Evolutionary conservation across 1,140 invertebrate species (phyloP), one percentile per base, ranked within the genome.

Genomic region (Caenorhabditis briggsae): DNA sequence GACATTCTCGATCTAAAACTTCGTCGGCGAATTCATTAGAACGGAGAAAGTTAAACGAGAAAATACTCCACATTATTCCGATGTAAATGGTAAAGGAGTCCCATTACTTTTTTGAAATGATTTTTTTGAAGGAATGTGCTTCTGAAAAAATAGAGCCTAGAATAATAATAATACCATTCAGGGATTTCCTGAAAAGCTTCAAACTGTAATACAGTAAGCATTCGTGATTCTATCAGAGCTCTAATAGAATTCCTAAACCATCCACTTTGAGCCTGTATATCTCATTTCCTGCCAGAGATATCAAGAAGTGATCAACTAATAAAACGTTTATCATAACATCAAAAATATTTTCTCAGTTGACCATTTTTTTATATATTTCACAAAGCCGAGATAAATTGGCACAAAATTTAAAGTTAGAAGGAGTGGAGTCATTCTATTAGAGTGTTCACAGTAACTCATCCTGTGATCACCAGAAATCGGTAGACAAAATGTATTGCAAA

Each of bases 401-500:
- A 33, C 1, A 59, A 18, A 59, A 6, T 20, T n/a, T n/a, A n/a
- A n/a, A n/a, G n/a, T n/a, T n/a, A n/a, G n/a, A n/a, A 33, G 33
- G 33, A 3, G 3, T 33, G 33, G 1, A 3, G 1, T 1, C 33
- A 33, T 33, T 33, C 33, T 33, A 33, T 33, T 33, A n/a, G n/a
- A n/a, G n/a, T n/a, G 33, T 33, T 33, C 3, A 33, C 33, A 33
- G 33, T 59, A 12, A 12, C 23, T 64, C 18, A 64, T 23, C 59
- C 59, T 2, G 20, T 64, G 7, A 64, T 18, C 6, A 64, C 59
- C 1, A 64, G 18, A 18, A 12, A 64, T 64, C 59, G 11, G 14
- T 64, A 64, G 9, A 64, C 23, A 33, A 64, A 64, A 64, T 64
- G 59, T 12, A 64, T 64, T 11, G 59, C 59, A 33, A 64, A 64